Base-by-base conservation (phyloP, 2,113 vertebrate species). In the Ginglymostoma cirratum region DNA sequence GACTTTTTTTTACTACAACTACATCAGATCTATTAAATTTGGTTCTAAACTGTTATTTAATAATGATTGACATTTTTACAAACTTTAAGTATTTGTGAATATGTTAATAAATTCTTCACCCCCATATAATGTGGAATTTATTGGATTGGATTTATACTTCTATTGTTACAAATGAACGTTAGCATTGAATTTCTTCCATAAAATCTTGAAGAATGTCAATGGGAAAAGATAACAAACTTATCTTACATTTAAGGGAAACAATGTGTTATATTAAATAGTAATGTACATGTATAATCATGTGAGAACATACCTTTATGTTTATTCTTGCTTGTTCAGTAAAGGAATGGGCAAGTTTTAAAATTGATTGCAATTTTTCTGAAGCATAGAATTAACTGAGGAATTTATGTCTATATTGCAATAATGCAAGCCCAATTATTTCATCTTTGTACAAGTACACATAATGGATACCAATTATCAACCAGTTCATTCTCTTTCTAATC, bases 401-500 rank as follows among this genome's bases (percentile, higher is more conserved):
- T 89, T 61, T 90, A 61, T 55, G 61, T 65, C 14, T 61, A 27
- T 4, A 34, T 24, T 87, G 89, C 52, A 90, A 14, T 55, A 90
- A 65, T n/a, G 38, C 92, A 70, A 72, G 69, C 8, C 67, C 69
- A 95, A 52, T 72, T 95, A 95, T 95, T 95, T 95, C 24, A 95
- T 72, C 42, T 72, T 95, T 72, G 42, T 52, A 76, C 10, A 27
- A 72, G 87, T 61, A 45, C 67, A 72, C 42, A 67, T 95, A 95
- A 45, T 48, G 67, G 69, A 45, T 72, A 52, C 38, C 27, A 76
- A 72, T 72, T 72, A 45, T 72, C 42, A 95, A 95, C 42, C 69
- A 72, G 38, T 95, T 70, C n/a, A 30, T 52, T 42, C 92, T 52
- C 45, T 94, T 69, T 45, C 92, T 27, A 95, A 48, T 70, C 67